Evolutionary conservation across 2,113 vertebrate species (phyloP).

Genomic region (Phylloscopus trochilus): DNA sequence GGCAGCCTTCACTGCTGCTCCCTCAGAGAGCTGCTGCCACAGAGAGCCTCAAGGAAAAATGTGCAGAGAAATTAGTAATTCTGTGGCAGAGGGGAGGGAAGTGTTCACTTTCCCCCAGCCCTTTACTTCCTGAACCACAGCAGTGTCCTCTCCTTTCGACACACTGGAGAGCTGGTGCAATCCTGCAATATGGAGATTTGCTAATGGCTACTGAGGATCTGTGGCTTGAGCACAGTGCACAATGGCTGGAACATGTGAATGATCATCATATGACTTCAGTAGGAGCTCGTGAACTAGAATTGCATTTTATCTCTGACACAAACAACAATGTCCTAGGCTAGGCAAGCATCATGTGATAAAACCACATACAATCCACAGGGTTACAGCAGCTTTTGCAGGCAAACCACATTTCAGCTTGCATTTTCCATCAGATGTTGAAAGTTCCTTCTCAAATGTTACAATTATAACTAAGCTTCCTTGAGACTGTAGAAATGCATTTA

Average conservation of each 20-base stretch:
- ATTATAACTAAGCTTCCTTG: background rate
- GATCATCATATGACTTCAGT: slow-evolving; percentile 83
- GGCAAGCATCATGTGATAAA: slow-evolving; percentile 76
- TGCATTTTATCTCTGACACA: slow-evolving; percentile 75
- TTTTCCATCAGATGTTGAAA: slow-evolving; percentile 60
- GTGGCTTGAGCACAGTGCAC: slow-evolving; percentile 68
- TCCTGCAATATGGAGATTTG: slow-evolving; percentile 36
- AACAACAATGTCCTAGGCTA: slow-evolving; percentile 76
- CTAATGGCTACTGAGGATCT: slow-evolving; percentile 52
- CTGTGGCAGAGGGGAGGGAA: background rate
- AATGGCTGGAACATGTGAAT: slow-evolving; percentile 82
- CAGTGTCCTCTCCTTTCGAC: background rate
- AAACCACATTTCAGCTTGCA: slow-evolving; percentile 55
- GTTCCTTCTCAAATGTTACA: slow-evolving; percentile 41
- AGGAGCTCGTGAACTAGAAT: slow-evolving; percentile 82
- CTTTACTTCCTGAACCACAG: background rate
- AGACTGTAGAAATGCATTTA: background rate
- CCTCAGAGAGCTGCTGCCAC: background rate
- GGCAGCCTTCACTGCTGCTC: background rate
- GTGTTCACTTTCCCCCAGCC: background rate
- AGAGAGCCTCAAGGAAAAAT: background rate
- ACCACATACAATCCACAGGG: slow-evolving; percentile 71
- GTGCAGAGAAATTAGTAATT: background rate
- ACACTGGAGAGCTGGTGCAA: background rate
- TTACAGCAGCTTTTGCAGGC: slow-evolving; percentile 57